Base-by-base conservation (phyloP, 2,113 vertebrate species). In the Oryzias javanicus region DNA sequence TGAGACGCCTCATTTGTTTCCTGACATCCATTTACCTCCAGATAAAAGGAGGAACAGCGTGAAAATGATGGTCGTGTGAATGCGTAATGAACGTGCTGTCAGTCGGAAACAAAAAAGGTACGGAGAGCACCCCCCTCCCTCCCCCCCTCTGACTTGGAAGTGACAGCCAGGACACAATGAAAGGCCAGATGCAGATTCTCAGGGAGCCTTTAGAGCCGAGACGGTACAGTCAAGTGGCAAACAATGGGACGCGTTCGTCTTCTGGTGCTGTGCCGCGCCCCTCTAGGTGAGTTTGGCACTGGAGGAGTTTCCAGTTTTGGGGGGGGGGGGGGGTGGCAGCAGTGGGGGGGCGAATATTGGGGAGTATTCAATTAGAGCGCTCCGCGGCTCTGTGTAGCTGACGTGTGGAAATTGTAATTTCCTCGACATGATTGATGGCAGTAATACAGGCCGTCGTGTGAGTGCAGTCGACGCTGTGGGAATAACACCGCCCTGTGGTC, bases 341-440 rank as follows among this genome's bases (percentile, higher is more conserved):
- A 22, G 22, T 22, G 22, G 22, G 22, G 14, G 67, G 40, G 84
- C 76, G 77, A 78, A 74, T 78, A 83, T 88, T 84, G 74, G 74
- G 68, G 80, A 81, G 75, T 85, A 88, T 87, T 89, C 90, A 91
- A 91, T 90, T 91, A 90, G 79, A 88, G 80, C 78, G 72, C 80
- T 82, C 84, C 84, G 68, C 69, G 79, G 77, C 77, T 76, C 86
- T 86, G 75, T 55, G 76, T 64, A 79, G 89, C 90, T 89, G 89
- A 92, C 88, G 72, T 81, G 83, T 72, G 87, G 87, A 90, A 89
- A 92, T 91, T 89, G 86, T 87, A 91, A 90, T 90, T 88, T 89
- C 85, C 82, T 12, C 80, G 60, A 84, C 83, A 90, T 92, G 90
- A 92, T 91, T 90, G 90, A 92, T 92, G 91, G 79, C 81, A 40